Evolutionary conservation across 2,888 invertebrate species (phyloP), one percentile per base, ranked within the genome.

Genomic region (Eurois occulta): DNA sequence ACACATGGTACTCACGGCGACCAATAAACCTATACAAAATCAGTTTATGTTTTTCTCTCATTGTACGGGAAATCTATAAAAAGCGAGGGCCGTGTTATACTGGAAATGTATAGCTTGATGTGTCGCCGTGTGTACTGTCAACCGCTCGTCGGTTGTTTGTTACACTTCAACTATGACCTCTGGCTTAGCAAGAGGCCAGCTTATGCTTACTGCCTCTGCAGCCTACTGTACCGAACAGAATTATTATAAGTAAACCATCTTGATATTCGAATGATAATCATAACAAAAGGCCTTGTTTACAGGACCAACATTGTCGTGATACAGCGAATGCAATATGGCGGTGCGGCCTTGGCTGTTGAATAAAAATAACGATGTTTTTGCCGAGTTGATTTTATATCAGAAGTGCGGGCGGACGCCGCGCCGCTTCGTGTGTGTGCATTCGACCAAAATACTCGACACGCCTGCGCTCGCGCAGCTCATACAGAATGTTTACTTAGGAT

Each of bases 301-400:
- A 93, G 91, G 91, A 91, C 90, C 88, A 92, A 90, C 89, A 91
- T 88, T 92, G 93, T 91, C 90, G 90, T 91, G 89, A 89, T 91
- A 87, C 88, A 90, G 92, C 93, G 94, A 95, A 94, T 95, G 94
- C 95, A 96, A 94, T 89, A 95, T 94, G 94, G 95, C 94, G 93
- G 92, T 87, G 91, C 93, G 95, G 93, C 96, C 96, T 96, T 96
- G 95, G 91, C 75, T 73, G 66, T 85, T 73, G 94, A 92, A 94
- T 95, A 95, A 95, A 96, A 96, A 96, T 96, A 96, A 94, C 94
- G 89, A 93, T 94, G 94, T 95, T 95, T 95, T 94, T 95, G 94
- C 94, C 92, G 94, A 93, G 92, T 91, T 92, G 92, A 94, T 93
- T 95, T 95, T 94, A 94, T 95, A 95, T 93, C 93, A 91, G 89